These are phyloP conservation scores for Psylliodes chrysocephalus DNA, from an alignment of 2,888 invertebrate genomes.

Conservation along the genomic window DNA sequence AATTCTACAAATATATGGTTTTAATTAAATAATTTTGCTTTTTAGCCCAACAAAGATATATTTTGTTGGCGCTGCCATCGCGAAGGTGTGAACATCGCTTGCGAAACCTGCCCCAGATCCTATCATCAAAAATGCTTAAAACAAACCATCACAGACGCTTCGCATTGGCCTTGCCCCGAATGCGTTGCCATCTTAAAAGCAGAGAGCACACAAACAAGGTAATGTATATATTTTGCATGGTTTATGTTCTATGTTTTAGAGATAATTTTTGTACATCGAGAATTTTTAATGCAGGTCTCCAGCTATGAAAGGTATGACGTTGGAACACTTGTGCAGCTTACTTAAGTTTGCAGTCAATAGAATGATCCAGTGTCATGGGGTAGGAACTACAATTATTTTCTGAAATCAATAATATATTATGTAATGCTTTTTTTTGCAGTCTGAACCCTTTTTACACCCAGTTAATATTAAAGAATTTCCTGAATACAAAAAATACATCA, in stretches of 20 bases:
- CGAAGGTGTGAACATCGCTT: conserved; percentile 72
- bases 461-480: conserved; percentile 78
- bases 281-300: conserved; percentile 58
- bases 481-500: conserved; percentile 83
- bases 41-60: conserved; percentile 71
- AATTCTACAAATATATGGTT: not conserved
- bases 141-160: conserved; percentile 63
- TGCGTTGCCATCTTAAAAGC: conserved; percentile 79
- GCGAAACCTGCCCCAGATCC: conserved; percentile 86
- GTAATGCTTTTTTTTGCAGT: conserved; percentile 65
- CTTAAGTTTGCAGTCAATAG: conserved; percentile 82
- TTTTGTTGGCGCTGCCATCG: conserved; percentile 95
- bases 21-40: conserved; percentile 10
- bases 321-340: conserved; percentile 81
- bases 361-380: conserved; percentile 84
- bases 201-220: conserved; percentile 78
- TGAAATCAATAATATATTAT: not conserved
- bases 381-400: conserved; percentile 64
- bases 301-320: conserved; percentile 77
- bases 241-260: not conserved
- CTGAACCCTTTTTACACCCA: conserved; percentile 81
- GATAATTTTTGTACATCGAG: not conserved
- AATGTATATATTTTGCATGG: not conserved
- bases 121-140: conserved; percentile 85
- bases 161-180: conserved; percentile 89